Percentiles rank a stretch among this genome's conserved stretches.
phyloP scores from a whole-genome alignment of 1,140 invertebrate genomes.

The Zaprionus inermis region DNA sequence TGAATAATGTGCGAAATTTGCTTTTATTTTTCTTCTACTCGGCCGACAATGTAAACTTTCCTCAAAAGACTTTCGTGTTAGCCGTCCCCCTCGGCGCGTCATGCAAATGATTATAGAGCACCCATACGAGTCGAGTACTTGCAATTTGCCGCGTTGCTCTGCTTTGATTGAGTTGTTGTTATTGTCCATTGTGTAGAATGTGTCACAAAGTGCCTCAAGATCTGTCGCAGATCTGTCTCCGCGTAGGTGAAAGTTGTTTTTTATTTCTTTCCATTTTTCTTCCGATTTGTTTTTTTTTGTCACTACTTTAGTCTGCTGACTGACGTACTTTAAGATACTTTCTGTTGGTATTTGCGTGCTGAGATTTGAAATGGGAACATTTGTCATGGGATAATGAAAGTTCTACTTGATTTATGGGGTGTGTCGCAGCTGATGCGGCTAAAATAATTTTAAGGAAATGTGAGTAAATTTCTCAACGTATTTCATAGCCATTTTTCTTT shows the following conservation, averaged over 20 bases:
- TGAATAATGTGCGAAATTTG: conserved; percentile 58
- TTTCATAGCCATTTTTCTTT: background rate
- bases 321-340: conserved; percentile 15
- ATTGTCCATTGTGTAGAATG: conserved; percentile 39
- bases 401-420: conserved; percentile 8
- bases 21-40: conserved; percentile 41
- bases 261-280: background rate
- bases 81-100: background rate
- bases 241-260: conserved; percentile 52
- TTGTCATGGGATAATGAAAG: conserved; percentile 24
- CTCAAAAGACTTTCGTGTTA: conserved; percentile 40
- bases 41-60: conserved; percentile 35
- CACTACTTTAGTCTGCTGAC: conserved; percentile 3
- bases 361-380: background rate
- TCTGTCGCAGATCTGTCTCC: conserved; percentile 31
- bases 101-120: conserved; percentile 49
- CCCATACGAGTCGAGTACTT: conserved; percentile 29
- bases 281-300: background rate
- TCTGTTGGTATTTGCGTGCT: conserved; percentile 11
- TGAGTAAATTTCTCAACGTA: background rate
- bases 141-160: conserved; percentile 15
- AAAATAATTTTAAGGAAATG: background rate
- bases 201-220: conserved; percentile 40
- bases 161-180: conserved; percentile 44
- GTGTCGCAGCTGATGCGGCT: background rate